Evolutionary conservation across 1,140 invertebrate genomes (phyloP).

Genomic region (Chionoecetes opilio): DNA sequence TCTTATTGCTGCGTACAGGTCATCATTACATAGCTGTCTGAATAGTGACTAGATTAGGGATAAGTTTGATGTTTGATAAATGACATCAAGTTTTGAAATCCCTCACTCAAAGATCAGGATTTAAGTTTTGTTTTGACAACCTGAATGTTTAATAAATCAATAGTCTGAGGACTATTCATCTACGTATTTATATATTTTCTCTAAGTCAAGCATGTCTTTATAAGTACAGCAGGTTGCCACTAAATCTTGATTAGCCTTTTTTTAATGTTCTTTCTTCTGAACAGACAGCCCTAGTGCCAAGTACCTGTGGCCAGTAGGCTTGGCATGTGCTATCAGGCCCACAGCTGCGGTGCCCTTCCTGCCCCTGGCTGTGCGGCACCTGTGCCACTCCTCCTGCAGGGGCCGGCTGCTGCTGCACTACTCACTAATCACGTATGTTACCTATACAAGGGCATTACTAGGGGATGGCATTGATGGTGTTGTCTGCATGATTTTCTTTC

Average conservation of each 20-base stretch:
- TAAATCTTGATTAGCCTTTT: background rate
- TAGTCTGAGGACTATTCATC: background rate
- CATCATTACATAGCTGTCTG: too few species aligned
- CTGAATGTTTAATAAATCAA: background rate
- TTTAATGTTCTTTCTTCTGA: background rate
- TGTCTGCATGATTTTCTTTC: background rate
- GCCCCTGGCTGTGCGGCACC: constrained; percentile 61
- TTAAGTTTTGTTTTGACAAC: background rate
- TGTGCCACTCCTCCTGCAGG: constrained; percentile 39
- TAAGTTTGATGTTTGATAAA: too few species aligned
- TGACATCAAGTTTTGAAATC: too few species aligned
- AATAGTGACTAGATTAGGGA: too few species aligned
- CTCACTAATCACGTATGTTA: background rate
- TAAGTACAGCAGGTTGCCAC: background rate
- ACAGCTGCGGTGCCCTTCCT: constrained; percentile 64
- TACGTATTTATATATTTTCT: background rate
- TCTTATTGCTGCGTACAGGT: too few species aligned
- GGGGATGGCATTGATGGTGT: background rate
- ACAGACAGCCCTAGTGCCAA: constrained; percentile 29
- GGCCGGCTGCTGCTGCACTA: constrained; percentile 36
- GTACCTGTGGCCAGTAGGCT: constrained; percentile 62
- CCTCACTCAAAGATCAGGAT: too few species aligned
- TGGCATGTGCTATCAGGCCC: constrained; percentile 59
- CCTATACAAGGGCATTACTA: background rate
- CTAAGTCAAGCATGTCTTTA: background rate